Evolutionary conservation across 1,140 invertebrate genomes (phyloP), one percentile per base, ranked within the genome.

Genomic region (Subanguina moxae): DNA sequence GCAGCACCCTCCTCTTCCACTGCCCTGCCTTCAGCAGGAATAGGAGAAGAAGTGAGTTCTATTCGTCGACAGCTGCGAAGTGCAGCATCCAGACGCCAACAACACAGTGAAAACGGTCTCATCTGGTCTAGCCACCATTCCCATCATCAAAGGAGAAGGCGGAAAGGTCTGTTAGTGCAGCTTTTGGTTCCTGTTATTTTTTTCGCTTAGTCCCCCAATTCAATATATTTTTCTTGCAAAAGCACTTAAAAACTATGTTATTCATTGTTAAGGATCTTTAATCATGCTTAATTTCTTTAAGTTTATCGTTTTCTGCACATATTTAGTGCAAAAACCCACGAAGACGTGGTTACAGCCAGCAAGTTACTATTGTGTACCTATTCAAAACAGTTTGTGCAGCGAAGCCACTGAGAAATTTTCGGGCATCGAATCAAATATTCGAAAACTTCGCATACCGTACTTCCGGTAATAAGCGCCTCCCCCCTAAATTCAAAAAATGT

Each of bases 71-170:
- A 52, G n/a, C 48, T 21, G 8, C 3, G 48, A 52, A 52, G 48
- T 25, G 23, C 48, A 15, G 48, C 48, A 38, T 52, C 48, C 17
- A 25, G 23, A 25, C 48, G 48, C 48, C 48, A 21, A 52, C n/a
- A 45, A n/a, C 48, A 52, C 15, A 15, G 23, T 25, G 48, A 25
- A 21, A 52, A 52, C 48, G 15, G 48, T 21, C 3, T 8, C 48
- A 52, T 25, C 3, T 52, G 48, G 48, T 19, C 48, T 15, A 25
- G 8, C n/a, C 48, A 52, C 15, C 48, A 21, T 15, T 38, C 32
- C 3, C 48, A 52, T 25, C 48, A 52, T 25, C 48, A 52, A 21
- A 52, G 48, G 48, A 52, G 48, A 52, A 19, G 48, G 48, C n/a
- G 48, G 48, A 52, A 52, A 52, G 48, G 48, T 52, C 3, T 3